Evolutionary conservation across 2,888 invertebrate species (phyloP), one percentile per base, ranked within the genome.

Genomic region (Pollenia labialis): DNA sequence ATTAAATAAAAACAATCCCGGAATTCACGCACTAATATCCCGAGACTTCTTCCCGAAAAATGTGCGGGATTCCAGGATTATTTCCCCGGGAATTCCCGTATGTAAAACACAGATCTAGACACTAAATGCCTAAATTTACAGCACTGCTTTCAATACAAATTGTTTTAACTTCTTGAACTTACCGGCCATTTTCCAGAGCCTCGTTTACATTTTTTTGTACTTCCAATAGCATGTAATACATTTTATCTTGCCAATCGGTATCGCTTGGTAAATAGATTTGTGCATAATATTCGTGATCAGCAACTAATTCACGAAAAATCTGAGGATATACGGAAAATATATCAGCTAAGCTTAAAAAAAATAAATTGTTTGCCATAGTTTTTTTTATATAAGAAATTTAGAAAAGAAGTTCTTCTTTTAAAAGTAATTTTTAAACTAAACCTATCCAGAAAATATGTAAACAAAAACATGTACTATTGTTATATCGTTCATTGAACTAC

Each of bases 261-360:
- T 95, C 94, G 89, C 95, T 95, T 46, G 95, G 95, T 50, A 95
- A 88, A 85, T 90, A 91, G 32, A 93, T 90, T 32, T 91, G 90
- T n/a, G 91, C 90, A 48, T 90, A 90, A 64, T 92, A 92, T 90
- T 95, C 94, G 2, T 91, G 94, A 16, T 89, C 88, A 1, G 94
- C 91, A 66, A 96, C 93, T 88, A 96, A 92, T 83, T 95, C 94
- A 0, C 95, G 95, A 92, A 97, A 94, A 2, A 96, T 93, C 89
- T 94, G 95, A 0, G 96, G 95, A 90, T 96, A 96, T 8, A 95
- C 94, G 16, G 94, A 94, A 91, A 96, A 96, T 60, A 96, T 94
- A 90, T 95, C 92, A 18, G 93, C 93, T 83, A 92, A 89, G 75
- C 92, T 92, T 60, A 93, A 90, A 81, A 93, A 91, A 85, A 93